Percentiles rank a stretch among this genome's conserved stretches.
Evolutionary conservation across 2,888 invertebrate species (phyloP).

Genomic region (Drosophila recens): DNA sequence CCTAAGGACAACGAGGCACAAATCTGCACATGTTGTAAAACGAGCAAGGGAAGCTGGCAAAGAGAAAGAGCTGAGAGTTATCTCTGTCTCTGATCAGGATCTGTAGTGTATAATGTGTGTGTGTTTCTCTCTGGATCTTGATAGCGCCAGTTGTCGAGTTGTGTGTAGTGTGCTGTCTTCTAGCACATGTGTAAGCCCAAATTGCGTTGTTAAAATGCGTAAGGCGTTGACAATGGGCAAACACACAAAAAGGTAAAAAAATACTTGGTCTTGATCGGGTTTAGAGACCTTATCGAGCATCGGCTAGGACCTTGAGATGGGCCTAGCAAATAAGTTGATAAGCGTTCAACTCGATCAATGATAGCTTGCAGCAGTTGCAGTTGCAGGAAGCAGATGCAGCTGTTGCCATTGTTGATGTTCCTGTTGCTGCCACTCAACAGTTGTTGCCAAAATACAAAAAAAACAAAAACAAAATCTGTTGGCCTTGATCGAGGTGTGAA

Average conservation of each 20-base stretch:
- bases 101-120: constrained; percentile 26
- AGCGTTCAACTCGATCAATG: constrained; percentile 36
- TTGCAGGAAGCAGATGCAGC: constrained; percentile 65
- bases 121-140: constrained; percentile 54
- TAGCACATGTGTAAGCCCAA: constrained; percentile 71
- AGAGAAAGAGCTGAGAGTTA: constrained; percentile 38
- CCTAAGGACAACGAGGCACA: constrained; percentile 14
- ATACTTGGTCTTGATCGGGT: constrained; percentile 12
- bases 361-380: constrained; percentile 45
- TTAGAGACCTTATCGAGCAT: constrained; percentile 56
- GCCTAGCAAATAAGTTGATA: constrained; percentile 64
- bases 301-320: constrained; percentile 51
- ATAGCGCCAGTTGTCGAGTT: constrained; percentile 56
- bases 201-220: constrained; percentile 79
- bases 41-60: constrained; percentile 26
- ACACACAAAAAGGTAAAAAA: constrained; percentile 18
- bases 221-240: constrained; percentile 75
- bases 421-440: constrained; percentile 41
- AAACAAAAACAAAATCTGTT: constrained; percentile 53
- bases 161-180: constrained; percentile 39
- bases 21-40: constrained; percentile 74
- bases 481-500: constrained; percentile 72
- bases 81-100: constrained; percentile 41
- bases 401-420: constrained; percentile 14
- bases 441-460: constrained; percentile 30